Conservation (phyloP, 2,797 vertebrate genomes). For the Eidolon dupreanum region DNA sequence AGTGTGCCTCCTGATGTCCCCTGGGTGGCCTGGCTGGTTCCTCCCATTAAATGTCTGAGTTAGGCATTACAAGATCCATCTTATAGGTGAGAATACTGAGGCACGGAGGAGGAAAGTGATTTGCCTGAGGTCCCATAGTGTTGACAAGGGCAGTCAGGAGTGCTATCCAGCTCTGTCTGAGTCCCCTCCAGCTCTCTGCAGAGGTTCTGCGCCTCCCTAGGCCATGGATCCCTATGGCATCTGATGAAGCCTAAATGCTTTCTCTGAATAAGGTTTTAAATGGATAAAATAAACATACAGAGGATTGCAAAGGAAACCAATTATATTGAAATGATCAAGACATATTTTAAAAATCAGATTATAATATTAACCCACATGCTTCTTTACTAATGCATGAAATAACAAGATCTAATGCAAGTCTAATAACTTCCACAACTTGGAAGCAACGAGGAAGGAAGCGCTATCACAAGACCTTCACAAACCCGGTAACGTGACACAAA, state of each 20-base stretch:
- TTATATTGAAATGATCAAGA: neutral
- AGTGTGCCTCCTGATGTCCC: too few relatives aligned
- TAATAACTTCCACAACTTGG: neutral
- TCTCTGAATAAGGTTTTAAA: neutral
- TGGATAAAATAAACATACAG: neutral
- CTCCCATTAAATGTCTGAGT: neutral
- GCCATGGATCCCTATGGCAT: neutral
- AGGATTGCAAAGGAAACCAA: neutral
- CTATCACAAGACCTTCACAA: neutral
- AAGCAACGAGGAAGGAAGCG: neutral
- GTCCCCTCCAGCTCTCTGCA: neutral
- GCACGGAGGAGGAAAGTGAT: neutral
- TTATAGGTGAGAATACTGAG: neutral
- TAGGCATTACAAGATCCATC: too few relatives aligned
- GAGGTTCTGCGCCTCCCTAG: neutral
- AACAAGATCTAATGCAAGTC: neutral
- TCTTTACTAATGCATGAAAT: neutral
- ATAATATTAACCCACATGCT: neutral
- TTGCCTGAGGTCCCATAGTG: neutral
- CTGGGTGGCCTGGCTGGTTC: neutral
- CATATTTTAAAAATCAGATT: neutral
- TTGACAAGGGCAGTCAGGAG: neutral
- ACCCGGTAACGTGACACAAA: neutral
- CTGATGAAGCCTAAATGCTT: neutral
- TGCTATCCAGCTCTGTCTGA: neutral